These are phyloP conservation scores for Emydocephalus ijimae DNA, from an alignment of 2,113 vertebrate genomes.

Conservation along the genomic window DNA sequence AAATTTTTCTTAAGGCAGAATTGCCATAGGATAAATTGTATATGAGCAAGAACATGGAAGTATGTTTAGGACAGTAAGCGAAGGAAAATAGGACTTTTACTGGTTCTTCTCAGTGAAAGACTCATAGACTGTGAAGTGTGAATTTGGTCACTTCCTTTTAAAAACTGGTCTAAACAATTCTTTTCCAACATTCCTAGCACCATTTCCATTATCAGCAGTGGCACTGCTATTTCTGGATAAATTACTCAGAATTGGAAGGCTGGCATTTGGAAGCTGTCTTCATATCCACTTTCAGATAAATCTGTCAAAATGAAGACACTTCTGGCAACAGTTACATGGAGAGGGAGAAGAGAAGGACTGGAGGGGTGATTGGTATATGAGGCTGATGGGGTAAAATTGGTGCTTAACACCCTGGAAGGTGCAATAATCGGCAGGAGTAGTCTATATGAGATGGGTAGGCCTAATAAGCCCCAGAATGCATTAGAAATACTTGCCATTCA, in stretches of 20 bases:
- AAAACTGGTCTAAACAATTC: neutral
- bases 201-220: neutral
- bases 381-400: neutral
- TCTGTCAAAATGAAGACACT: neutral
- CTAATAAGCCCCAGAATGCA: neutral
- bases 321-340: neutral
- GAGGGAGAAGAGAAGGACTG: neutral
- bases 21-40: neutral
- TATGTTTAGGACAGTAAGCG: neutral
- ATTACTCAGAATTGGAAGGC: neutral
- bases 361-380: neutral
- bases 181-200: neutral
- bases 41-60: neutral
- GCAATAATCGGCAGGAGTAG: neutral
- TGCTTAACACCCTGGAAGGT: neutral
- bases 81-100: neutral
- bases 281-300: neutral
- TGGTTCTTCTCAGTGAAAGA: neutral
- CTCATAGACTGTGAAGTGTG: neutral
- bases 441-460: neutral
- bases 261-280: neutral
- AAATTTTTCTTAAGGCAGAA: neutral
- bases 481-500: neutral
- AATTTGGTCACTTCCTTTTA: neutral
- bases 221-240: neutral